These are phyloP conservation scores for Thaleichthys pacificus DNA, from an alignment of 2,797 vertebrate species.

Conservation along the genomic window DNA sequence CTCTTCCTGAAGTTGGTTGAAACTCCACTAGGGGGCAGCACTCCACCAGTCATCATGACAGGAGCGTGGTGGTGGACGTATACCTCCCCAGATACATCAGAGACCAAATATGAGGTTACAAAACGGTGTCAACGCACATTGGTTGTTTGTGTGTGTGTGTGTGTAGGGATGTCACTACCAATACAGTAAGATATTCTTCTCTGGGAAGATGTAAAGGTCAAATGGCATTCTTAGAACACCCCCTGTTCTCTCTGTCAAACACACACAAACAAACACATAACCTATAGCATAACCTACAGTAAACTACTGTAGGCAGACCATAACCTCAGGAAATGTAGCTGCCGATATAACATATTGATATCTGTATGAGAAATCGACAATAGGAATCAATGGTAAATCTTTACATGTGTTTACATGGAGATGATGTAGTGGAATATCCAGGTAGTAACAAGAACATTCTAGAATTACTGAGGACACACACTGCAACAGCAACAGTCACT, in stretches of 20 bases:
- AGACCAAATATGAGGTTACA: background rate
- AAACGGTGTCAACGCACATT: background rate
- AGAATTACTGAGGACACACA: background rate
- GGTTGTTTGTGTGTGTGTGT: background rate
- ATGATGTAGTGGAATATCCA: too few species aligned
- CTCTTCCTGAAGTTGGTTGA: background rate
- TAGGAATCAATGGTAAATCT: background rate
- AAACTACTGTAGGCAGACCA: background rate
- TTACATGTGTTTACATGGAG: background rate
- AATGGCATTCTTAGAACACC: constrained; percentile 5
- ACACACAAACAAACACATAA: background rate
- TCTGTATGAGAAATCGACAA: background rate
- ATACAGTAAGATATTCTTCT: constrained; percentile 1
- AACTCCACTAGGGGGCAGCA: background rate
- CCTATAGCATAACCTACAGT: background rate
- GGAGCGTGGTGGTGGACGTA: too few species aligned
- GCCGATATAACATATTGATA: too few species aligned
- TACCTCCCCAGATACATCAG: too few species aligned
- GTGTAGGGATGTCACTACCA: background rate
- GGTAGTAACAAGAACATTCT: background rate
- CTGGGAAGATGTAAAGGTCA: constrained; percentile 15
- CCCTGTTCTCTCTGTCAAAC: background rate
- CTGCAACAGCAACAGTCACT: background rate
- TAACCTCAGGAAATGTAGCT: background rate
- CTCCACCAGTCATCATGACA: background rate